These are phyloP conservation scores for Periophthalmus modestus DNA, from an alignment of 2,113 vertebrate genomes.

Conservation along the genomic window DNA sequence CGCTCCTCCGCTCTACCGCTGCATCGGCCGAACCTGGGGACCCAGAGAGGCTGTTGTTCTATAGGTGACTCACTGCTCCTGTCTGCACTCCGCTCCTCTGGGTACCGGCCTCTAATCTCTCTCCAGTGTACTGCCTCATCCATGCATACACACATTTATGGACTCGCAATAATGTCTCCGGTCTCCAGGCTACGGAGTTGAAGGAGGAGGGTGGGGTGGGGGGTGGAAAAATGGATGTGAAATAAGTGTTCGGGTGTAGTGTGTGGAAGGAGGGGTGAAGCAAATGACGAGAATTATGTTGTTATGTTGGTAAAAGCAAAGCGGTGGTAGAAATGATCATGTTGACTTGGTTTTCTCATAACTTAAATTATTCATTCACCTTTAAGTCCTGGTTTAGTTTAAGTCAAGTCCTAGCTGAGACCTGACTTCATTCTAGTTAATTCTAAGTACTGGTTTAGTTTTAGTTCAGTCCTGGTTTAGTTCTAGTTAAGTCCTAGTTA, in stretches of 20 bases:
- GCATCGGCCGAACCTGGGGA: constrained; percentile 26
- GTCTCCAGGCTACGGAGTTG: not conserved
- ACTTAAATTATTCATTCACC: no score
- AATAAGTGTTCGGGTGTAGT: not conserved
- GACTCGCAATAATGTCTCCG: constrained; percentile 3
- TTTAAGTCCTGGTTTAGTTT: no score
- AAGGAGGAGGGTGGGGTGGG: not conserved
- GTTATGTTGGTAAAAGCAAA: constrained; percentile 3
- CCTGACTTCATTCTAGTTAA: no score
- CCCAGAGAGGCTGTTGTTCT: constrained; percentile 50
- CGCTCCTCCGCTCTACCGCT: not conserved
- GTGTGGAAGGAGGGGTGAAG: not conserved
- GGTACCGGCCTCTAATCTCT: constrained; percentile 41
- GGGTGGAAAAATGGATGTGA: not conserved
- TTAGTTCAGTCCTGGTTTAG: no score
- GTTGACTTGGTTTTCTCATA: no score
- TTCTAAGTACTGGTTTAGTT: no score
- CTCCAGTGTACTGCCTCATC: constrained; percentile 6
- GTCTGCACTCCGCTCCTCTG: constrained; percentile 46
- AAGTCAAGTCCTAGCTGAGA: no score
- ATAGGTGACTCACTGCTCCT: constrained; percentile 57
- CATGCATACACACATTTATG: constrained; percentile 8
- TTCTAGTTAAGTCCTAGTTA: no score
- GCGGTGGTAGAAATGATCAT: no score
- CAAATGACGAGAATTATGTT: not conserved